Percentiles rank a stretch among this genome's conserved stretches.
Evolutionary conservation across 1,140 invertebrate species (phyloP).

Genomic region (Diprion similis): DNA sequence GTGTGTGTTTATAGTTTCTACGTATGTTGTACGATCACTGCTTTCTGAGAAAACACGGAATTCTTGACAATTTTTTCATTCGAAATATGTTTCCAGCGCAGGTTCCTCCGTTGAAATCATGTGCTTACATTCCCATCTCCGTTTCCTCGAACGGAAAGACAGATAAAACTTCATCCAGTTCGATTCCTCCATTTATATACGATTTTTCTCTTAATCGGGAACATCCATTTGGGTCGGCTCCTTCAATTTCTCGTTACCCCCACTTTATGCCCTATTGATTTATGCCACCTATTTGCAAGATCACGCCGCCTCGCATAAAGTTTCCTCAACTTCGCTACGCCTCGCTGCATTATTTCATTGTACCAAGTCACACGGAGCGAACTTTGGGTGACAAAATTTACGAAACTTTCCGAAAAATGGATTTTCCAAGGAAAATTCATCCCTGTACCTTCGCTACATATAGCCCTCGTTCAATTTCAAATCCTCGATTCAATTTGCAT

Average conservation of each 20-base stretch:
- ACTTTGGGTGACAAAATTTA: not conserved
- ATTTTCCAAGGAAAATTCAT: no score
- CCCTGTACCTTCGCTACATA: no score
- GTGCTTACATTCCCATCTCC: no score
- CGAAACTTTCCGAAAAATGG: no score
- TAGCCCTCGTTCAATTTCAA: no score
- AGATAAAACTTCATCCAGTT: constrained; percentile 51
- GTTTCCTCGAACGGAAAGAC: constrained; percentile 13
- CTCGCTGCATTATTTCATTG: constrained; percentile 18
- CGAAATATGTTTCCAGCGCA: no score
- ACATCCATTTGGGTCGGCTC: constrained; percentile 52
- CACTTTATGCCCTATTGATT: constrained; percentile 47
- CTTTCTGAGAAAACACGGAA: no score
- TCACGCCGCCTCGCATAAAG: constrained; percentile 53
- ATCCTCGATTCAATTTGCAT: no score
- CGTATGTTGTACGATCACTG: no score
- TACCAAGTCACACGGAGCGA: not conserved
- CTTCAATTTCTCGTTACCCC: constrained; percentile 56
- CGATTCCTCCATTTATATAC: constrained; percentile 50
- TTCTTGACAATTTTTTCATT: no score
- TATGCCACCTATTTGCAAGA: constrained; percentile 57
- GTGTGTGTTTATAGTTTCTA: no score
- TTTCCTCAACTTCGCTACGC: constrained; percentile 45
- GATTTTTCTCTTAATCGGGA: constrained; percentile 57
- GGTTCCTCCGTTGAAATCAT: no score